Base-by-base conservation (phyloP, 1,140 invertebrate genomes). In the Periplaneta americana region DNA sequence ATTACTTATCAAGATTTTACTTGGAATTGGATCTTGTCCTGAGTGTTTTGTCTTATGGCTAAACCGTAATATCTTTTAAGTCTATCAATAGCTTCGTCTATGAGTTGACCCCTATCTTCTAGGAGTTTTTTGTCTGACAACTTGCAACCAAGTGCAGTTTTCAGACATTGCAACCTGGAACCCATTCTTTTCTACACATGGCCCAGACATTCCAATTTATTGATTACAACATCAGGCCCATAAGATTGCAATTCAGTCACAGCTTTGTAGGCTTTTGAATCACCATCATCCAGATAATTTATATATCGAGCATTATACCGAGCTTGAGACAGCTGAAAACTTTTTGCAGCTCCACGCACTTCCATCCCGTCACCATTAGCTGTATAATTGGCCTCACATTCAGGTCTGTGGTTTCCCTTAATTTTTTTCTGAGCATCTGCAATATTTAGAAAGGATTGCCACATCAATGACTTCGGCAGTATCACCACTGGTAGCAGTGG, bases 361-460 rank as follows among this genome's bases (percentile, higher is more conserved):
- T 80, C 39, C 34, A 80, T 57, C 17, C 79, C 79, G 32, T 22
- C 37, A 32, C 35, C 57, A 28, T 35, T 39, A n/a, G 35, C 34
- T 10, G 18, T 22, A 37, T 80, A 80, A 31, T 80, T 57, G 32
- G 79, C 34, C n/a, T 18, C 39, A 57, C 35, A 80, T 9, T 57
- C 28, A 48, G 10, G 22, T n/a, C 57, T 15, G 32, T 80, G 37
- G 18, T 80, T 39, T 80, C 48, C 48, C 15, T 80, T 39, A 48
- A 80, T 48, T 37, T 28, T 80, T 22, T 80, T 37, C 57, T 34
- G n/a, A 31, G 79, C 79, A 80, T 80, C 79, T 80, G 31, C 79
- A 80, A 80, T 80, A 32, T 57, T 80, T 80, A n/a, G 79, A 80
- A 48, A 80, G 28, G 13, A 80, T 57, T 37, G 39, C 39, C 11